Evolutionary conservation across 2,113 vertebrate genomes (phyloP), one percentile per base, ranked within the genome.

Genomic region (Cinclus cinclus): DNA sequence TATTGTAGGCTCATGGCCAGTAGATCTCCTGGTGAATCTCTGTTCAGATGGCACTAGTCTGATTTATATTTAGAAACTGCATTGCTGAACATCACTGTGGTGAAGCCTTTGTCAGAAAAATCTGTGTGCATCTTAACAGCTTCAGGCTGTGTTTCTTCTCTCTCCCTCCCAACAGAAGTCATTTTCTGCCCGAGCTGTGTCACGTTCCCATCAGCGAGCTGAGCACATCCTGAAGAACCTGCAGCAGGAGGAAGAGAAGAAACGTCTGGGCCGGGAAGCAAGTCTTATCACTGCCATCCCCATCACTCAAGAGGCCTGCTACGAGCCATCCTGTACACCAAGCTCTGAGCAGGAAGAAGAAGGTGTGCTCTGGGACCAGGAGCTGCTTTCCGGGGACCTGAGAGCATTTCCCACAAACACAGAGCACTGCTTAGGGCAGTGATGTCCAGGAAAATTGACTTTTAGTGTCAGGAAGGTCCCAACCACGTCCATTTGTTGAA

Each of bases 141-240:
- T 82, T 92, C 67, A 63, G 50, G 20, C 62, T 65, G 24, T 63
- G 28, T 85, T 89, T 42, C 31, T 75, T 73, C 63, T 89, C 37
- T 52, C 87, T 6, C 68, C 41, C 89, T 85, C 73, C 79, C 78
- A 41, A 65, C 92, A 99, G 99, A 99, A 99, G 97, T 99, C 99
- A 6, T 99, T 99, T 97, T 99, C 99, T 2, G 99, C 99, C 7
- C 98, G 99, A 63, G 99, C 99, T 10, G 99, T 99, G 83, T 99
- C 99, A 0, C 99, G 99, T 64, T 99, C 99, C 89, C 99, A 99
- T 96, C 99, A 99, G 96, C 98, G 99, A 64, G 99, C 99, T 0
- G 99, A 99, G 93, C 99, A 99, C 89, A 99, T 99, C 97, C 98
- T 99, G 93, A 99, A 99, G 98, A 99, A 99, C 97, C 97, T 99